Evolutionary conservation across 1,140 invertebrate genomes (phyloP), one percentile per base, ranked within the genome.

Genomic region (Portunus trituberculatus): DNA sequence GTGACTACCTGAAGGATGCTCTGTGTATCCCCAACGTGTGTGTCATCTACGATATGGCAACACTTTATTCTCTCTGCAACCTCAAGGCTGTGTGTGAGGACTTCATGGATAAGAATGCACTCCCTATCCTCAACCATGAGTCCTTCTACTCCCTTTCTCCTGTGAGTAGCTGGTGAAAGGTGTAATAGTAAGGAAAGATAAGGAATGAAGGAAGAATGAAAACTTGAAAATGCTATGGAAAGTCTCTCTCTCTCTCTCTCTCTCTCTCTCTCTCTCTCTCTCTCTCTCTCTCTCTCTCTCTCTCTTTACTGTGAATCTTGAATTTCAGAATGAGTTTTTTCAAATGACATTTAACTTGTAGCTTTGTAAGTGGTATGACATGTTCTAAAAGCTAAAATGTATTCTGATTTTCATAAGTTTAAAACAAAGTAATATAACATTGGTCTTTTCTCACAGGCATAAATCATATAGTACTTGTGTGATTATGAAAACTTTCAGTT

Each of bases 61-160:
- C 98, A 94, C 97, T 98, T 96, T 99, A 98, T 97, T 97, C 97
- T 94, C 97, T 98, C 20, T 97, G 97, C 83, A 97, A 97, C 93
- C 97, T 98, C 31, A 97, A 97, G 93, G 97, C 97, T 96, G 98
- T 98, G 28, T 98, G 98, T 96, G 97, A 97, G 91, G 97, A 97
- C 91, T 99, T 98, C 97, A 98, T 99, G 97, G 99, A 99, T 97
- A 98, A 98, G 96, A 98, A 99, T 97, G 99, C 99, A 4, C 97
- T 97, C 0, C 98, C 99, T 91, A 98, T 99, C 16, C 97, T 99
- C 82, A 97, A 98, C 93, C 98, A 99, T 96, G 98, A 99, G 96
- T 98, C 98, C 16, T 99, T 99, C 97, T 97, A 98, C 14, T 98
- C 98, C 96, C 97, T 99, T 6, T 99, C 99, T 46, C 98, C 98